Conservation (phyloP, 2,888 invertebrate genomes). For the Imbricaverruca yamaguchii region DNA sequence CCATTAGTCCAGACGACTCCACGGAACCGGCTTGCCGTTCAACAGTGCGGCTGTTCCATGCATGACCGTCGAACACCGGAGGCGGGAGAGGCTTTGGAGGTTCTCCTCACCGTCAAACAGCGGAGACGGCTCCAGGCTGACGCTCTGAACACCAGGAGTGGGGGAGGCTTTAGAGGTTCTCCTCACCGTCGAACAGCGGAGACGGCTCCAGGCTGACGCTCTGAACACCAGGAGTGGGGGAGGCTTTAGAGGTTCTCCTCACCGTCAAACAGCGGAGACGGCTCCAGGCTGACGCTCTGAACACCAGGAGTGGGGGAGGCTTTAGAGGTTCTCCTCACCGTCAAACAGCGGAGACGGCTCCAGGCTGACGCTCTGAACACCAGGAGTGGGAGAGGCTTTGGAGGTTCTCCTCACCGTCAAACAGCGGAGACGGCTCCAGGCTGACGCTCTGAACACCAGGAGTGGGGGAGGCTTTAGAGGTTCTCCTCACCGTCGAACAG, state of each 20-base stretch:
- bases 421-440: constrained; percentile 83
- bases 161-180: constrained; percentile 66
- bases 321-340: constrained; percentile 53
- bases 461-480: constrained; percentile 73
- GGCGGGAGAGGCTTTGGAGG: too few relatives aligned
- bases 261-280: constrained; percentile 78
- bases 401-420: constrained; percentile 51
- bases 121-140: constrained; percentile 83
- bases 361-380: constrained; percentile 84
- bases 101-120: constrained; percentile 60
- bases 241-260: constrained; percentile 31
- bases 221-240: too few relatives aligned
- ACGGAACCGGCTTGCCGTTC: too few relatives aligned
- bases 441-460: constrained; percentile 90
- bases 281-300: constrained; percentile 88
- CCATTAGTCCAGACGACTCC: too few relatives aligned
- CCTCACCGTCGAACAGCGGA: constrained; percentile 65
- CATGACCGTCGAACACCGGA: too few relatives aligned
- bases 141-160: constrained; percentile 85
- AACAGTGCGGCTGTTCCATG: too few relatives aligned
- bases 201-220: constrained; percentile 90
- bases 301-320: constrained; percentile 85
- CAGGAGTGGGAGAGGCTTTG: too few relatives aligned
- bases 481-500: constrained; percentile 60
- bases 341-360: constrained; percentile 87